Evolutionary conservation across 2,888 invertebrate species (phyloP).

Genomic region (Chymomyza fuscimana): DNA sequence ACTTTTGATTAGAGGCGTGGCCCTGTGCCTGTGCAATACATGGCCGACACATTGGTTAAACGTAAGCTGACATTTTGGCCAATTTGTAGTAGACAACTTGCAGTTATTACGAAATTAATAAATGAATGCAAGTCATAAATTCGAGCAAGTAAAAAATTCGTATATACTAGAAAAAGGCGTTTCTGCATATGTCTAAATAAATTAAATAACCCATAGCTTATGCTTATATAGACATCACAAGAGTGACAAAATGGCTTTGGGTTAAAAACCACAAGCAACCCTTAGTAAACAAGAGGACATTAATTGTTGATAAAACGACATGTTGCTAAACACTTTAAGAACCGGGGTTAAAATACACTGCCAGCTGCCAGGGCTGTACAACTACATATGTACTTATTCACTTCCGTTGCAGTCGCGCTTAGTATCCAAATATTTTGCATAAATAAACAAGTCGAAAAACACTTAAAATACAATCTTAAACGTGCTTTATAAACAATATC

Average conservation of each 20-base stretch:
- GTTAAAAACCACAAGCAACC: constrained; percentile 21
- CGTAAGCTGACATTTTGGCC: constrained; percentile 33
- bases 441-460: constrained; percentile 26
- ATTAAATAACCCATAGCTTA: constrained; percentile 28
- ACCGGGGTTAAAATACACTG: constrained; percentile 24
- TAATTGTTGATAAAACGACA: constrained; percentile 60
- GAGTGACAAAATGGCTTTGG: constrained; percentile 62
- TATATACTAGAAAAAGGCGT: constrained; percentile 49
- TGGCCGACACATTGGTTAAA: constrained; percentile 28
- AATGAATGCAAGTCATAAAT: neutral
- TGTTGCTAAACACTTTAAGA: constrained; percentile 48
- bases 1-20: constrained; percentile 60
- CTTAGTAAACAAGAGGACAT: constrained; percentile 17
- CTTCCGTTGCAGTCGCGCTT: constrained; percentile 48
- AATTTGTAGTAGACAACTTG: constrained; percentile 8
- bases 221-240: constrained; percentile 50
- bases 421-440: constrained; percentile 40
- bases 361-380: constrained; percentile 52
- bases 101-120: neutral
- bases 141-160: neutral
- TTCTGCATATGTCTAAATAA: constrained; percentile 42
- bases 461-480: constrained; percentile 18
- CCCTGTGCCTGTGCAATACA: constrained; percentile 4
- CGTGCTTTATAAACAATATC: constrained; percentile 37
- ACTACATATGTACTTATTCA: constrained; percentile 30